phyloP scores from a whole-genome alignment of 2,797 vertebrate genomes.

The Chaunax sp. region DNA sequence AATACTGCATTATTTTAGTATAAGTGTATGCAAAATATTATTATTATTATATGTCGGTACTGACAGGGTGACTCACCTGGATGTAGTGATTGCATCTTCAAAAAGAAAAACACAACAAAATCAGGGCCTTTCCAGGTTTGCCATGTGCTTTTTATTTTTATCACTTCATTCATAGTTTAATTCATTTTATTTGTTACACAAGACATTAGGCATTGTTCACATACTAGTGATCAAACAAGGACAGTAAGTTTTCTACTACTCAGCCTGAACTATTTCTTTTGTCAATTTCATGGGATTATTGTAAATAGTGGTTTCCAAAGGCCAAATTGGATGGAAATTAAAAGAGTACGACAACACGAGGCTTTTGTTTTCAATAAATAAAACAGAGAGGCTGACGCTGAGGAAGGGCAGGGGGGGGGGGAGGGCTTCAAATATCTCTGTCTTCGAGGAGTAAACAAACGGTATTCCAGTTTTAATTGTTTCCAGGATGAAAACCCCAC shows the following conservation, averaged over 20 bases:
- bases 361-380: slow-evolving; percentile 76
- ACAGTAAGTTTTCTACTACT: slow-evolving; percentile 84
- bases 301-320: slow-evolving; percentile 78
- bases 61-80: slow-evolving; percentile 11
- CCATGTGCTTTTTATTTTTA: slow-evolving; percentile 84
- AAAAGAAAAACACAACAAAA: slow-evolving; percentile 23
- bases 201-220: slow-evolving; percentile 88
- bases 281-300: slow-evolving; percentile 80
- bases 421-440: slow-evolving; percentile 53
- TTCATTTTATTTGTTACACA: slow-evolving; percentile 87
- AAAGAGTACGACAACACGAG: slow-evolving; percentile 82
- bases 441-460: slow-evolving; percentile 63
- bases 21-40: slow-evolving; percentile 61
- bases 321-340: slow-evolving; percentile 80
- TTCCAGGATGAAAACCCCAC: slow-evolving; percentile 65
- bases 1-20: slow-evolving; percentile 37
- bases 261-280: slow-evolving; percentile 79
- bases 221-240: slow-evolving; percentile 88
- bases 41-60: slow-evolving; percentile 32
- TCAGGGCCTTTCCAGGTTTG: slow-evolving; percentile 71
- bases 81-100: slow-evolving; percentile 9
- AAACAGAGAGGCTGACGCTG: slow-evolving; percentile 55
- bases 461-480: slow-evolving; percentile 74
- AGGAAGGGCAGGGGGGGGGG: slow-evolving; percentile 23
- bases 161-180: slow-evolving; percentile 87